Base-by-base conservation (phyloP, 1,140 invertebrate species). In the Ctenoplectra terminalis region DNA sequence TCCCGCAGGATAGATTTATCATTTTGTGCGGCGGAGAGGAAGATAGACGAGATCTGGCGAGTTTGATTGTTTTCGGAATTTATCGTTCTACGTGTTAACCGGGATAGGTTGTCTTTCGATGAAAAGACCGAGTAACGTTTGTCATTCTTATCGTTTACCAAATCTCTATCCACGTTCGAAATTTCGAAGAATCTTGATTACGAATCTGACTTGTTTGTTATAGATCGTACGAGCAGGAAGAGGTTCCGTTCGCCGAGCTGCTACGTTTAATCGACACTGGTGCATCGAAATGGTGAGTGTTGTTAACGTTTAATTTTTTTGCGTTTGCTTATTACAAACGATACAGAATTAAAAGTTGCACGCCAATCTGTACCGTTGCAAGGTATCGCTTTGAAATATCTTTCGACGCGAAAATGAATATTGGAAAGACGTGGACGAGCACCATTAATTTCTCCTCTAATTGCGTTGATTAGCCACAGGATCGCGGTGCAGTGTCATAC, bases 11-110 rank as follows among this genome's bases (percentile, higher is more conserved):
- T 20, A 50, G 43, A 50, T 69, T 69, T 50, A 34, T 69, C 66
- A 69, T 69, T 29, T 69, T 3, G 26, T 29, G 20, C 40, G 40
- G 11, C 11, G 37, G 37, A 5, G 26, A 46, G 64, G 29, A 66
- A 66, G 8, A 15, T 26, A 17, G 2, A 2, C 40, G 43, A 40
- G 37, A 37, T 9, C n/a, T 26, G 63, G 9, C 64, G 26, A 69
- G 66, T 69, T 69, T 69, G 66, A 69, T 69, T 69, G 66, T 50
- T 69, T 50, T 37, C 43, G 29, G 46, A 50, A 69, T 69, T 69
- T 69, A 69, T 69, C 66, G 66, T 26, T 43, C 26, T 29, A 69
- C 43, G 66, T 48, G 64, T 31, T 31, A 46, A 48, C 29, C 20
- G 3, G 26, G 20, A 29, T 23, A 48, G 48, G n/a, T 2, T 64